Evolutionary conservation across 2,113 vertebrate genomes (phyloP).

Genomic region (Eclectus roratus): DNA sequence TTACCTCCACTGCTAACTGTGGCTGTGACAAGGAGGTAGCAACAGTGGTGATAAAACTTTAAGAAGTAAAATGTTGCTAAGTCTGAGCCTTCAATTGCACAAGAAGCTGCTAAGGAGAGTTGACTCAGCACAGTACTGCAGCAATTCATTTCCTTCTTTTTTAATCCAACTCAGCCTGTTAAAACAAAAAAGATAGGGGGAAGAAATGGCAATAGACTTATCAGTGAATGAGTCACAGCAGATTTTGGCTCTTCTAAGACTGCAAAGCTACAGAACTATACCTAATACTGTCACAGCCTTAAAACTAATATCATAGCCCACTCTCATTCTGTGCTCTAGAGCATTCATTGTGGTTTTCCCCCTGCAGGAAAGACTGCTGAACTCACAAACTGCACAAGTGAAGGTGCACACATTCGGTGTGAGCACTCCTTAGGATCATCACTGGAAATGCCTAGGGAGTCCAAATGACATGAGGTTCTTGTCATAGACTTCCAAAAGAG

Average conservation of each 20-base stretch:
- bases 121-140: not conserved
- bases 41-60: not conserved
- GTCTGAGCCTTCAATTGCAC: not conserved
- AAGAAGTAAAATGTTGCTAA: not conserved
- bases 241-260: not conserved
- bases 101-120: not conserved
- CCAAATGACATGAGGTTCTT: not conserved
- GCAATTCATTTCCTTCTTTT: not conserved
- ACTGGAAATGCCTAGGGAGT: not conserved
- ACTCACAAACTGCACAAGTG: not conserved
- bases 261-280: not conserved
- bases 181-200: fast-evolving
- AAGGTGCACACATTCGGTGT: fast-evolving
- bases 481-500: not conserved
- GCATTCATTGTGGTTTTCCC: not conserved
- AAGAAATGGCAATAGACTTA: not conserved
- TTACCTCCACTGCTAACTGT: not conserved
- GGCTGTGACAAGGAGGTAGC: not conserved
- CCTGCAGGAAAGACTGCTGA: not conserved
- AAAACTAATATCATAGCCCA: not conserved
- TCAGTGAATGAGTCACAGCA: conserved; percentile 8
- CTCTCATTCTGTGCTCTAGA: not conserved
- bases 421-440: fast-evolving
- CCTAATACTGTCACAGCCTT: not conserved
- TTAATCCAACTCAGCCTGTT: not conserved